A percentile compares a stretch with the other conserved stretches of the same genome.
These are phyloP conservation scores for Argentina silus DNA, from an alignment of 2,797 vertebrate species.

Conservation along the genomic window DNA sequence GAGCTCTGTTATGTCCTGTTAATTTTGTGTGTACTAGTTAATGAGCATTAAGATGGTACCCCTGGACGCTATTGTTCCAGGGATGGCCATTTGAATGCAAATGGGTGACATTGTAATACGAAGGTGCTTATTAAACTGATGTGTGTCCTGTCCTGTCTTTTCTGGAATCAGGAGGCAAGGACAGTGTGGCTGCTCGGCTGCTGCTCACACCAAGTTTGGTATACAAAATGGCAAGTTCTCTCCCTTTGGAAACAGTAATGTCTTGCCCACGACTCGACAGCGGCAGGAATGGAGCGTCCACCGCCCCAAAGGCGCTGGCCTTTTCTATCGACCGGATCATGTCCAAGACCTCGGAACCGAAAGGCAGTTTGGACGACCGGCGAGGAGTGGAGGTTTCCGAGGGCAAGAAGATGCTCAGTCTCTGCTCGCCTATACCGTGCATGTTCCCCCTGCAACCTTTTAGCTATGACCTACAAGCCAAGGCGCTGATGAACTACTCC, in stretches of 20 bases:
- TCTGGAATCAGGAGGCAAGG: conserved; percentile 82
- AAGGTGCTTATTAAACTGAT: conserved; percentile 94
- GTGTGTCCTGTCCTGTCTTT: conserved; percentile 81
- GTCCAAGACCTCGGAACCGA: conserved; percentile 91
- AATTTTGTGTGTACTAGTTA: conserved; percentile 85
- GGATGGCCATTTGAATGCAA: conserved; percentile 91
- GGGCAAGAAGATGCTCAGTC: conserved; percentile 83
- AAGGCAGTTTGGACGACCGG: conserved; percentile 74
- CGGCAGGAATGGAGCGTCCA: conserved; percentile 80
- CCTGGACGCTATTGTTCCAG: conserved; percentile 89
- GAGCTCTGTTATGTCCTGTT: conserved; percentile 83
- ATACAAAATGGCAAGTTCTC: conserved; percentile 87
- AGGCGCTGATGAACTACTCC: conserved; percentile 93
- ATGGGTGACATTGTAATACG: conserved; percentile 85
- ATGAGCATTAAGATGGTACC: conserved; percentile 93
- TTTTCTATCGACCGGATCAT: conserved; percentile 99
- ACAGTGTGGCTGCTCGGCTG: conserved; percentile 72
- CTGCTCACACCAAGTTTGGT: conserved; percentile 80
- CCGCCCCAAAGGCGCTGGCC: conserved; percentile 90
- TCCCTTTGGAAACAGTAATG: conserved; percentile 89
- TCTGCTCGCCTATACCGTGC: conserved; percentile 92
- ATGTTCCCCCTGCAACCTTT: conserved; percentile 92
- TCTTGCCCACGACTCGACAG: conserved; percentile 82
- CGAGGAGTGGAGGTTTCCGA: conserved; percentile 71
- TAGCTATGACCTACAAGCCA: conserved; percentile 91